Base-by-base conservation (phyloP, 2,888 invertebrate species). In the Torymus auratus region DNA sequence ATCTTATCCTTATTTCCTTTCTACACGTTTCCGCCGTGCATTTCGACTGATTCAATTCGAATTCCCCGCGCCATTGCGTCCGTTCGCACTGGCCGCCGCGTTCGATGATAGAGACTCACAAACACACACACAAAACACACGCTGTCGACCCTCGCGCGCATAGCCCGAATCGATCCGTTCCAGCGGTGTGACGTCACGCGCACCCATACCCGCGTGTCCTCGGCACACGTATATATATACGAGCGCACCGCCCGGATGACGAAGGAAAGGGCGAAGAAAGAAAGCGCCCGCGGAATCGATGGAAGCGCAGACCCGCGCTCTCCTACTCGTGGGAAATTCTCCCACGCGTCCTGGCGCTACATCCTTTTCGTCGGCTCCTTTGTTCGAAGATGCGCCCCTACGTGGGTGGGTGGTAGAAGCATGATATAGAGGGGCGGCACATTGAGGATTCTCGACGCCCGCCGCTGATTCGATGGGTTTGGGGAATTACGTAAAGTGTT, bases 141-240 rank as follows among this genome's bases (percentile, higher is more conserved):
- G 7, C 41, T 41, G 41, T 4, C 41, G 41, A 41, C 41, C 41
- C 41, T 41, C 41, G 41, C 52, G 23, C 75, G 23, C 41, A 53
- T 53, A 20, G 23, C 11, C 13, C 67, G 52, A 68, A 80, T 80
- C 80, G 80, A 80, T 80, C 75, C 65, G 75, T 70, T 71, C 64
- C 41, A 15, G 61, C 55, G 60, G 15, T 10, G 62, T 79, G 78
- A 79, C 78, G 78, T 79, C 78, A 73, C 55, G 67, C n/a, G 11
- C 61, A n/a, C 15, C 69, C 69, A 23, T 55, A 52, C 53, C 60
- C 23, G 20, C 23, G 61, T 53, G 20, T 50, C 17, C 20, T 13
- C 50, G 53, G n/a, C 67, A 75, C 64, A 15, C 15, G 41, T 13
- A 41, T 41, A 41, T 41, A 41, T 41, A 41, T 41, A 41, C 41